These are phyloP conservation scores for Trimorus sp. DNA, from an alignment of 2,888 invertebrate species.

Conservation along the genomic window DNA sequence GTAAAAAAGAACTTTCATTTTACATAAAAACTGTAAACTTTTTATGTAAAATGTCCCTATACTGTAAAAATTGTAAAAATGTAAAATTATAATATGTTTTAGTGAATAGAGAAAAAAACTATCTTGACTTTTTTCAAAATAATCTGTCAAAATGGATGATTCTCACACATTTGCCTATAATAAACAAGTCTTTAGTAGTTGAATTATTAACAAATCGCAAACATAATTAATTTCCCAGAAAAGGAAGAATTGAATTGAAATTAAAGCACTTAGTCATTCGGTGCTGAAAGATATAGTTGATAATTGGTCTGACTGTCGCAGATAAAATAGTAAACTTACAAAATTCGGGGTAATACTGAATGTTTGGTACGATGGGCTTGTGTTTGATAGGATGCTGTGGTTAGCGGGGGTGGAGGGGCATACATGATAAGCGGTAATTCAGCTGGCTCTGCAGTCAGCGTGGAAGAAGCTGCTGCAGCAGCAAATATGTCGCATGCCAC, in stretches of 20 bases:
- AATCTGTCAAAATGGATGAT: too few relatives aligned
- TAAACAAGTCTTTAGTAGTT: too few relatives aligned
- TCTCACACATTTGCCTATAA: too few relatives aligned
- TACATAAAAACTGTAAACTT: too few relatives aligned
- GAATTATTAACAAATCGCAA: too few relatives aligned
- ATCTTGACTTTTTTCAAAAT: too few relatives aligned
- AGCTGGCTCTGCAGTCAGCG: slow-evolving; percentile 79
- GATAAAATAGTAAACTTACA: slow-evolving; percentile 48
- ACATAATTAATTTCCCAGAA: not conserved
- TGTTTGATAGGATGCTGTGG: slow-evolving; percentile 81
- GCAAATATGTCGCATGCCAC: slow-evolving; percentile 88
- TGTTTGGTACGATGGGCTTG: slow-evolving; percentile 69
- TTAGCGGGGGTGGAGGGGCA: slow-evolving; percentile 82
- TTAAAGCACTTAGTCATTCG: not conserved
- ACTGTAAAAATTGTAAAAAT: too few relatives aligned
- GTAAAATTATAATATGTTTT: too few relatives aligned
- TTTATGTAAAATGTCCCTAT: too few relatives aligned
- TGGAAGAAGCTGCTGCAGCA: slow-evolving; percentile 83
- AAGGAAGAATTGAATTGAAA: not conserved
- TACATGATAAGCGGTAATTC: slow-evolving; percentile 83
- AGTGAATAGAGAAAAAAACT: too few relatives aligned
- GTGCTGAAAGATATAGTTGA: not conserved
- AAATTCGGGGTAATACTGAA: slow-evolving; percentile 60
- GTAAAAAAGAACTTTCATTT: too few relatives aligned
- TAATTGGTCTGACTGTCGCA: slow-evolving; percentile 29